These are phyloP conservation scores for Todus mexicanus DNA, from an alignment of 2,797 vertebrate genomes.

Conservation along the genomic window DNA sequence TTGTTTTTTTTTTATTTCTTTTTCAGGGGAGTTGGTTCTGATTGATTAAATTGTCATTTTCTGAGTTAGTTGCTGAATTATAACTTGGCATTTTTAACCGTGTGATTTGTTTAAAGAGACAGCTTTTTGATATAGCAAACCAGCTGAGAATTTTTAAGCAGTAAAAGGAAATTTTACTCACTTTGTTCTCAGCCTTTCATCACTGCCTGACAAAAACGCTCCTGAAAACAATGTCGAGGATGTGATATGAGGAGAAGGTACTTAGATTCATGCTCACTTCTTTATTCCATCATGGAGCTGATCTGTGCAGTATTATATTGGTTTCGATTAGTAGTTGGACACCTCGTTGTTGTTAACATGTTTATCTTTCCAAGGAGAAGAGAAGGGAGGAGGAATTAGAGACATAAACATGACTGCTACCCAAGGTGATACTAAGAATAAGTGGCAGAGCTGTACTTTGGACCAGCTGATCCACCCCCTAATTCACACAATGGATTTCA, in stretches of 20 bases:
- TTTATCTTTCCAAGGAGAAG: neutral
- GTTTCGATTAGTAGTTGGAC: neutral
- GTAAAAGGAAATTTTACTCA: conserved; percentile 37
- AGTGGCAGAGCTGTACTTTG: neutral
- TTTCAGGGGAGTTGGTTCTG: conserved; percentile 56
- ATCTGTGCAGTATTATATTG: neutral
- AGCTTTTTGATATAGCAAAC: conserved; percentile 50
- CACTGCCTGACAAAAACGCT: conserved; percentile 27
- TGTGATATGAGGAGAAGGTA: conserved; percentile 8
- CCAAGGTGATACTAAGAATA: neutral
- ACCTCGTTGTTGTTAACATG: neutral
- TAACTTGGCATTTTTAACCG: conserved; percentile 55
- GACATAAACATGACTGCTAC: neutral
- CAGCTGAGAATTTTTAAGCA: conserved; percentile 60
- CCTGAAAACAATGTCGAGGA: conserved; percentile 33
- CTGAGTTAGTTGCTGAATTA: conserved; percentile 66
- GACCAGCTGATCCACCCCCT: neutral
- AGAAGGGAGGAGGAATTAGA: neutral
- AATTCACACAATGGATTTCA: neutral
- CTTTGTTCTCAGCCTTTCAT: conserved; percentile 59
- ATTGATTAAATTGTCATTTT: conserved; percentile 74
- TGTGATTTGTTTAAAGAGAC: conserved; percentile 67
- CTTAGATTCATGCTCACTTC: neutral
- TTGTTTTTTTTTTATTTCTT: neutral
- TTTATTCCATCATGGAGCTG: neutral